Evolutionary conservation across 92 coral and sea anemone species (phyloP).

Genomic region (Phenganax subtilis): DNA sequence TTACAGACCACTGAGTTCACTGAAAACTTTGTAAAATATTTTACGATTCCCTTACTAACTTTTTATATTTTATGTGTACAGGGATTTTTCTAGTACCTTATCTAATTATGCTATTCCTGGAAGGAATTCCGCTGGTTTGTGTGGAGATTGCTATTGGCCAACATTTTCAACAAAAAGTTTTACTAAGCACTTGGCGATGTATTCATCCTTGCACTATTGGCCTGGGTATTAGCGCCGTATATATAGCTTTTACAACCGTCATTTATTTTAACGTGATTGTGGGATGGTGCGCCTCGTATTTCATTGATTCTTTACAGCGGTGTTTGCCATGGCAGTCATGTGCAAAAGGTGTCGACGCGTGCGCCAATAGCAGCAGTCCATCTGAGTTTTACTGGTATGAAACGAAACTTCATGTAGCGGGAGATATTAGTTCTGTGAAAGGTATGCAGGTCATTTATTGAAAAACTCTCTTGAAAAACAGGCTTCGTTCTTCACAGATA

Average conservation of each 20-base stretch:
- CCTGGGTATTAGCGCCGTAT: constrained; percentile 69
- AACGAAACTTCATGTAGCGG: constrained; percentile 61
- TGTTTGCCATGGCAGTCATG: constrained; percentile 72
- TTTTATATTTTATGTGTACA: background rate
- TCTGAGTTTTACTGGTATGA: constrained; percentile 88
- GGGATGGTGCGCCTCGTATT: constrained; percentile 81
- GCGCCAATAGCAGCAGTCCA: constrained; percentile 55
- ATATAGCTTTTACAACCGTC: constrained; percentile 50
- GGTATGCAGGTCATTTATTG: background rate
- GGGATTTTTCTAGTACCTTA: constrained; percentile 88
- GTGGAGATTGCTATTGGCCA: constrained; percentile 93
- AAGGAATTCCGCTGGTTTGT: constrained; percentile 87
- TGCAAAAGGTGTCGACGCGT: constrained; percentile 20
- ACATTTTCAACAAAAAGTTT: constrained; percentile 60
- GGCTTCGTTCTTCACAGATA: background rate
- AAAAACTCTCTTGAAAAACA: background rate
- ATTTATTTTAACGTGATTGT: constrained; percentile 77
- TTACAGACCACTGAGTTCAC: background rate
- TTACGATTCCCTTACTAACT: too few species aligned
- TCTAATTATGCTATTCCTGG: constrained; percentile 72
- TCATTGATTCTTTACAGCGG: constrained; percentile 66
- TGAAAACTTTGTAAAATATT: background rate
- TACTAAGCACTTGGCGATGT: constrained; percentile 63
- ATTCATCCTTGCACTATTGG: constrained; percentile 70
- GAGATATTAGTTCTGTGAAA: constrained; percentile 51